phyloP scores from a whole-genome alignment of 2,797 vertebrate species.

The Brotula barbata region DNA sequence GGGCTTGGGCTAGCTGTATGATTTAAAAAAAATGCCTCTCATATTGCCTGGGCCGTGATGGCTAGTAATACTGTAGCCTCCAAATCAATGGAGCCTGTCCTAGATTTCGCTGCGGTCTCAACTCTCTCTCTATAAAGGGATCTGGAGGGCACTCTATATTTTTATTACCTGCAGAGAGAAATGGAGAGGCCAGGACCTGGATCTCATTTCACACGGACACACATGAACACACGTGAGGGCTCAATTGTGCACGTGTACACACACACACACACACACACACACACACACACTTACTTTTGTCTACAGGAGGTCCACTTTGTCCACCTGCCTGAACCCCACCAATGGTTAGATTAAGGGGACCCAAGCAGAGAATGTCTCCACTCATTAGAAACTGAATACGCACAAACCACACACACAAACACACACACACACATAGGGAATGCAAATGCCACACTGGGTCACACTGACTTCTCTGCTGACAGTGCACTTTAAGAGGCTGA shows the following conservation, averaged over 20 bases:
- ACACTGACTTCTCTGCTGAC: conserved; percentile 76
- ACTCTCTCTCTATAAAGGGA: conserved; percentile 81
- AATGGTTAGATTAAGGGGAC: conserved; percentile 49
- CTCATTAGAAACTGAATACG: conserved; percentile 68
- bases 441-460: conserved; percentile 77
- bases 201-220: conserved; percentile 72
- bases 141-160: conserved; percentile 80
- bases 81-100: conserved; percentile 83
- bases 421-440: conserved; percentile 30
- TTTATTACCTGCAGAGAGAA: conserved; percentile 81
- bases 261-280: conserved; percentile 4
- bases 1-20: conserved; percentile 67
- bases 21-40: conserved; percentile 78
- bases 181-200: conserved; percentile 75
- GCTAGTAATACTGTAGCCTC: conserved; percentile 81
- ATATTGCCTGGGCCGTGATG: conserved; percentile 78
- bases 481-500: conserved; percentile 68
- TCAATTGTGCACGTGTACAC: not conserved
- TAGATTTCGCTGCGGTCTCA: conserved; percentile 76
- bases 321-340: conserved; percentile 45
- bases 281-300: not conserved
- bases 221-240: conserved; percentile 10
- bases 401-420: conserved; percentile 18
- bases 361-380: conserved; percentile 69
- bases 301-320: conserved; percentile 13